These are phyloP conservation scores for Chaetodon trifasciatus DNA, from an alignment of 2,797 vertebrate species.

Conservation along the genomic window DNA sequence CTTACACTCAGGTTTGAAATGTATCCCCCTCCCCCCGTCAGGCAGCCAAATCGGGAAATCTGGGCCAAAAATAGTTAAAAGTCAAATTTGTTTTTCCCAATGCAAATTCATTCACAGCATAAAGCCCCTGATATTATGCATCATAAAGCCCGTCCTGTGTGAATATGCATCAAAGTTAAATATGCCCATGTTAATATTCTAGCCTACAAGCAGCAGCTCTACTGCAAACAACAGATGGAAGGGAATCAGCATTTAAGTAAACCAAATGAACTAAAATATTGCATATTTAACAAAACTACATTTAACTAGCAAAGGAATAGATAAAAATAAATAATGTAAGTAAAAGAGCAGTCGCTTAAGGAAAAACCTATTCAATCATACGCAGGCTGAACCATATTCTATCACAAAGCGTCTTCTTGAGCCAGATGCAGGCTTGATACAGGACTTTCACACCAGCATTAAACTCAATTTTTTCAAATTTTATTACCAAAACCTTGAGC, in stretches of 20 bases:
- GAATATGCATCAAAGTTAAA: slow-evolving; percentile 80
- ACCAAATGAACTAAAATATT: slow-evolving; percentile 54
- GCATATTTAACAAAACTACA: slow-evolving; percentile 54
- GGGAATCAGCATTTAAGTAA: slow-evolving; percentile 68
- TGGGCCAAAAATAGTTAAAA: slow-evolving; percentile 58
- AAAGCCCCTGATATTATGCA: slow-evolving; percentile 65
- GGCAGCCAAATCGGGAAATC: slow-evolving; percentile 28
- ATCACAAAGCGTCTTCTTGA: neutral
- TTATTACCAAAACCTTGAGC: slow-evolving; percentile 18
- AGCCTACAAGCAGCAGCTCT: slow-evolving; percentile 60
- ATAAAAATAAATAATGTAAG: slow-evolving; percentile 2
- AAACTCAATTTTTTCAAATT: slow-evolving; percentile 16
- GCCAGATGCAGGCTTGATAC: neutral
- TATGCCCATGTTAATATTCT: slow-evolving; percentile 68
- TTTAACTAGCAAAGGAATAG: slow-evolving; percentile 38
- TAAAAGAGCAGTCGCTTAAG: neutral
- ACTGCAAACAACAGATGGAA: slow-evolving; percentile 74
- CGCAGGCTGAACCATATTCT: neutral
- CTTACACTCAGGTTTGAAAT: slow-evolving; percentile 46
- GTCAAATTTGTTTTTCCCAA: slow-evolving; percentile 50
- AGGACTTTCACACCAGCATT: slow-evolving; percentile 16
- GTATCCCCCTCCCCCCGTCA: slow-evolving; percentile 4
- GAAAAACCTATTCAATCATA: slow-evolving; percentile 6
- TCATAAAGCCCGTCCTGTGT: slow-evolving; percentile 72
- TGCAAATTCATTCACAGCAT: slow-evolving; percentile 57